These are phyloP conservation scores for Drosophila mojavensis DNA, from an alignment of 1,140 invertebrate species.

Conservation along the genomic window DNA sequence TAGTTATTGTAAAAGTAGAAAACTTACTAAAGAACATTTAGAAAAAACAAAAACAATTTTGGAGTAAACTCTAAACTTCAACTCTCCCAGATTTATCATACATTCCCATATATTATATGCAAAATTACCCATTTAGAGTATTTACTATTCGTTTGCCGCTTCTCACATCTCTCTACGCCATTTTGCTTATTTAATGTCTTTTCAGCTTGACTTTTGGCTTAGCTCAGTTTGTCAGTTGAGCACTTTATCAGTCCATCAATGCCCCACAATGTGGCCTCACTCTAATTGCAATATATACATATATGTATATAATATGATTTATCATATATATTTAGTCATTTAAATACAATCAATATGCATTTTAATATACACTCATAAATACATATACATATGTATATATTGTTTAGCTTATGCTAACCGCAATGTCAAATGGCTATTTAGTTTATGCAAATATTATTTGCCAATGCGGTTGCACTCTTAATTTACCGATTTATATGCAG, in stretches of 20 bases:
- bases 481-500: conserved; percentile 28
- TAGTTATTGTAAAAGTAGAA: too few species aligned
- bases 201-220: conserved; percentile 10
- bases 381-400: neutral
- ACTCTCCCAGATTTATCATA: too few species aligned
- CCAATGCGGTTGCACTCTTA: conserved; percentile 49
- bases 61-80: too few species aligned
- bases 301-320: conserved; percentile 1
- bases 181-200: conserved; percentile 10
- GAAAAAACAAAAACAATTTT: too few species aligned
- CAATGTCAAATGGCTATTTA: conserved; percentile 26
- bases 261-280: conserved; percentile 50
- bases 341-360: neutral
- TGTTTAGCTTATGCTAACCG: conserved; percentile 9
- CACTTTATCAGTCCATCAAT: conserved; percentile 29
- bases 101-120: too few species aligned
- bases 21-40: too few species aligned
- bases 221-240: conserved; percentile 36
- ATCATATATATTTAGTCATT: neutral
- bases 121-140: neutral
- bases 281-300: conserved; percentile 59
- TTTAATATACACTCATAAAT: conserved; percentile 6
- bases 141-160: neutral
- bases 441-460: conserved; percentile 54
- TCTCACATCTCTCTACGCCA: neutral